phyloP scores from a whole-genome alignment of 2,888 invertebrate genomes.

The Drosophila eohydei region DNA sequence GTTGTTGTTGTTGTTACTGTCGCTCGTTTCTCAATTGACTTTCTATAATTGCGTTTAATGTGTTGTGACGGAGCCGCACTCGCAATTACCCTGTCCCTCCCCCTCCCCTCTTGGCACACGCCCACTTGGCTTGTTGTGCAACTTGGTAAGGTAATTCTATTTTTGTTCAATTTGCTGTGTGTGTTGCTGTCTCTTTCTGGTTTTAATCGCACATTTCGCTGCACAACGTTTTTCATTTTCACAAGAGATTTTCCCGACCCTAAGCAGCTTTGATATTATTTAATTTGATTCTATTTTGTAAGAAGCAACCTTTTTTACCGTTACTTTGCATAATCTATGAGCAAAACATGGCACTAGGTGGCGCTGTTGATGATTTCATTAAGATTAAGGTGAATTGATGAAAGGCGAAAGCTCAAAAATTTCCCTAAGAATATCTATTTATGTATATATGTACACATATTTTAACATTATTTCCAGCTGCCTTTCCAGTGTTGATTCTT shows the following conservation, averaged over 20 bases:
- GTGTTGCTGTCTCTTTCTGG: slow-evolving; percentile 29
- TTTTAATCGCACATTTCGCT: slow-evolving; percentile 68
- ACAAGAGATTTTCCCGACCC: slow-evolving; percentile 27
- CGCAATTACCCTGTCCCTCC: slow-evolving; percentile 36
- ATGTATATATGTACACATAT: neutral
- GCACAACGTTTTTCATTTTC: slow-evolving; percentile 52
- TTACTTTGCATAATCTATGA: slow-evolving; percentile 63
- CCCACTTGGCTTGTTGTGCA: slow-evolving; percentile 60
- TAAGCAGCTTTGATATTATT: slow-evolving; percentile 74
- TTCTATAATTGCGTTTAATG: slow-evolving; percentile 82
- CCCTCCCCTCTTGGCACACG: neutral
- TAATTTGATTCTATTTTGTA: slow-evolving; percentile 57
- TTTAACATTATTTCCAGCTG: neutral
- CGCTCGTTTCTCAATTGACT: slow-evolving; percentile 67
- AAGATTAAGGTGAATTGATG: slow-evolving; percentile 46
- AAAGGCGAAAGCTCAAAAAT: slow-evolving; percentile 27
- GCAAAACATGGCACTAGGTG: slow-evolving; percentile 42
- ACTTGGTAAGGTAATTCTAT: slow-evolving; percentile 69
- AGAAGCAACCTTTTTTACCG: slow-evolving; percentile 6
- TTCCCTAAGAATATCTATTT: neutral
- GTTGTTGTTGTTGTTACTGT: slow-evolving; percentile 29
- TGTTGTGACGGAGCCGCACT: slow-evolving; percentile 72
- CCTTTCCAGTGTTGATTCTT: slow-evolving; percentile 14
- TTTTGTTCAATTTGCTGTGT: slow-evolving; percentile 59
- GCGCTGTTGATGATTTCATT: slow-evolving; percentile 57